These are phyloP conservation scores for Apistogramma diplotaenia DNA, from an alignment of 2,113 vertebrate species.

Conservation along the genomic window DNA sequence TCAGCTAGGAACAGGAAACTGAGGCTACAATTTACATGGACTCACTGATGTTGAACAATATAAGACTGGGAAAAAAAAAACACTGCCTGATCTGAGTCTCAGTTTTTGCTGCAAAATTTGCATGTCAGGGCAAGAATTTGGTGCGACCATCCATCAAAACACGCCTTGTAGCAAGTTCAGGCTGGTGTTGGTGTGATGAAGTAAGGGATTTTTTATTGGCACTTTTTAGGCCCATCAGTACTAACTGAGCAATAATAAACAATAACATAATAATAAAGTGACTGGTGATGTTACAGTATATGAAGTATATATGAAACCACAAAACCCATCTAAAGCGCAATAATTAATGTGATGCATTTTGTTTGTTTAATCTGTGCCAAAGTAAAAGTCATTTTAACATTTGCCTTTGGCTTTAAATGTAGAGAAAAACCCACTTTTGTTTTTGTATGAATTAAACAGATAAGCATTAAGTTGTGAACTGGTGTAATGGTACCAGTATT, in stretches of 20 bases:
- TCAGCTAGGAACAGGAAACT: neutral
- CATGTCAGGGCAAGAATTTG: neutral
- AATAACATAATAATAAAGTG: too few species aligned
- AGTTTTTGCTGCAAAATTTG: neutral
- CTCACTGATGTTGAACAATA: neutral
- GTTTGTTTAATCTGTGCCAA: too few species aligned
- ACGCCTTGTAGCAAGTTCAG: neutral
- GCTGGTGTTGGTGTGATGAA: neutral
- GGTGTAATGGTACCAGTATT: neutral
- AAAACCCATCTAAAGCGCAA: too few species aligned
- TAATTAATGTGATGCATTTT: too few species aligned
- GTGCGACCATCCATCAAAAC: neutral
- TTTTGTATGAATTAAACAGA: neutral
- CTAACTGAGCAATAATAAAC: too few species aligned
- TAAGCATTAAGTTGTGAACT: neutral
- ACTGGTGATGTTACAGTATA: too few species aligned
- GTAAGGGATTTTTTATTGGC: neutral
- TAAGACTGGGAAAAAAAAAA: neutral
- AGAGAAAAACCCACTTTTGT: too few species aligned
- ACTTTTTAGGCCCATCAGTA: too few species aligned
- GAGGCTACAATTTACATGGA: neutral
- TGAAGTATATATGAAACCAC: too few species aligned
- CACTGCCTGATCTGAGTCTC: neutral
- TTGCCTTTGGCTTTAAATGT: too few species aligned
- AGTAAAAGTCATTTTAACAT: too few species aligned